These are phyloP conservation scores for Amia ocellicauda DNA, from an alignment of 2,113 vertebrate species.

Conservation along the genomic window DNA sequence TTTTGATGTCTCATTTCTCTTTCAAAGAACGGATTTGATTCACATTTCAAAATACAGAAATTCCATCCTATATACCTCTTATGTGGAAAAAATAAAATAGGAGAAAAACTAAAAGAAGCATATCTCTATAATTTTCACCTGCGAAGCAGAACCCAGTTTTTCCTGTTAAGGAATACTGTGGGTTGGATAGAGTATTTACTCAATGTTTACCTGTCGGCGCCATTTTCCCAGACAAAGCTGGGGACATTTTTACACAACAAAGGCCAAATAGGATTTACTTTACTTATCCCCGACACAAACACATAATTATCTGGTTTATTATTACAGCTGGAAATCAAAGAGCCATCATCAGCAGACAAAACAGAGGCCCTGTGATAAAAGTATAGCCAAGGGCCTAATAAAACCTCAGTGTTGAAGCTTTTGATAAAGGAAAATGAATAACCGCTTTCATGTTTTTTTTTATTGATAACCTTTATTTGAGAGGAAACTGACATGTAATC, in stretches of 20 bases:
- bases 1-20: no score
- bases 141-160: no score
- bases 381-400: not conserved
- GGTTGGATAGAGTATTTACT: not conserved
- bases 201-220: not conserved
- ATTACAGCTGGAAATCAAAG: constrained; percentile 12
- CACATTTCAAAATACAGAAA: no score
- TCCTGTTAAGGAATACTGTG: no score
- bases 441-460: constrained; percentile 3
- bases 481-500: not conserved
- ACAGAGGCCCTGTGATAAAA: not conserved
- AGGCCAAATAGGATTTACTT: not conserved
- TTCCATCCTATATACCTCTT: no score
- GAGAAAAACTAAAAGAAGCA: no score
- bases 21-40: no score
- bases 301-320: not conserved
- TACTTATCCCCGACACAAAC: no score
- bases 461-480: not conserved
- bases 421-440: constrained; percentile 1
- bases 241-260: not conserved
- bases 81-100: no score
- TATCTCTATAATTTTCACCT: no score
- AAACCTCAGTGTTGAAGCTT: not conserved
- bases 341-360: not conserved
- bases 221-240: not conserved